These are phyloP conservation scores for Lagopus leucura DNA, from an alignment of 2,113 vertebrate genomes.

Conservation along the genomic window DNA sequence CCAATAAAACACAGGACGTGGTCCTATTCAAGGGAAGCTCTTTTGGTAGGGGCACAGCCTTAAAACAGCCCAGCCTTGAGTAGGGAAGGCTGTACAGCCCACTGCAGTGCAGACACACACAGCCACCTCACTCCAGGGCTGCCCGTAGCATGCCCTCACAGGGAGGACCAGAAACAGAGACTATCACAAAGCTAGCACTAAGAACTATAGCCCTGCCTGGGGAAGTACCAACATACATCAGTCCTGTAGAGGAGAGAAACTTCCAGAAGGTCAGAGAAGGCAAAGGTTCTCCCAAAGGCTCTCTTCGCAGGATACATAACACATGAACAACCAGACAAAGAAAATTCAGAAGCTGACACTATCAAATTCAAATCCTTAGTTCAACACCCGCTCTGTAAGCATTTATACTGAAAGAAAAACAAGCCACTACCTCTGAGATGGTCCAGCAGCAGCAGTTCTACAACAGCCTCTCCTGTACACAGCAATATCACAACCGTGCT, in stretches of 20 bases:
- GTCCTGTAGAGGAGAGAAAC: accelerated
- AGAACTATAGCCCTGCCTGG: accelerated
- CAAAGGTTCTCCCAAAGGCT: neutral
- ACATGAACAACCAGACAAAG: accelerated
- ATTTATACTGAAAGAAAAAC: accelerated
- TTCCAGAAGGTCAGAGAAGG: accelerated
- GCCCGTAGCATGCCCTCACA: neutral
- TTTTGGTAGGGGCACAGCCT: neutral
- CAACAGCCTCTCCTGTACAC: accelerated
- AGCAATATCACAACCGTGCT: accelerated
- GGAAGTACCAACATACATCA: accelerated
- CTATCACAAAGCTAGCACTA: accelerated
- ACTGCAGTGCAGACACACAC: too few relatives aligned
- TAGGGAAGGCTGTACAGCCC: accelerated
- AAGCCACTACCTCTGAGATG: accelerated
- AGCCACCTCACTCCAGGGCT: neutral
- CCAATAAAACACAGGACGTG: accelerated
- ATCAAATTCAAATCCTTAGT: accelerated
- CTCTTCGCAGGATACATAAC: accelerated
- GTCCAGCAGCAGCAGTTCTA: accelerated
- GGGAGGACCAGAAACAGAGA: too few relatives aligned
- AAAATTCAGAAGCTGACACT: accelerated
- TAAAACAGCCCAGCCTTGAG: neutral
- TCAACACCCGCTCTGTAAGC: accelerated
- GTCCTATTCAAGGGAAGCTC: too few relatives aligned